Evolutionary conservation across 2,797 vertebrate species (phyloP), one percentile per base, ranked within the genome.

Genomic region (Gallinago solitaria): DNA sequence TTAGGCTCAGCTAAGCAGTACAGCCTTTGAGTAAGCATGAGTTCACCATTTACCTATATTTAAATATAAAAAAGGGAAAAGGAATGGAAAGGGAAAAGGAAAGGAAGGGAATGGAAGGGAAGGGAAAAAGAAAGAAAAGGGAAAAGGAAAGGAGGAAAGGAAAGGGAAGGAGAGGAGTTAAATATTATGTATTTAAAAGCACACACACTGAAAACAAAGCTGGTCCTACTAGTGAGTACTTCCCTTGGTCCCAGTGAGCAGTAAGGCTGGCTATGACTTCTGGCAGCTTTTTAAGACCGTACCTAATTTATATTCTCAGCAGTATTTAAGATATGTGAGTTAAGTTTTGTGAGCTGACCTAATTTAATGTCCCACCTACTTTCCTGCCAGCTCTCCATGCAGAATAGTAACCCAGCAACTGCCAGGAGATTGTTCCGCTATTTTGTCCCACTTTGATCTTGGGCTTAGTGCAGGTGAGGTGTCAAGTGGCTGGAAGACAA

Each of bases 381-480:
- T 30, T 23, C n/a, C 50, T 47, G 43, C 9, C 35, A 4, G 30
- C 11, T 87, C 21, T 71, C 27, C 5, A 1, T 5, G 32, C 60
- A 54, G 39, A 30, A 56, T 13, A 48, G 60, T 6, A 43, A 61
- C 33, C 8, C 67, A 45, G 41, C 6, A 11, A 12, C 33, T 16
- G 33, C 60, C 41, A 32, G 21, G 65, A 16, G 25, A 4, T 9
- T 4, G 2, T 35, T 50, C 9, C 32, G 2, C n/a, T 61, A 0
- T 6, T 71, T 21, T 20, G 39, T 17, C 32, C 28, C 45, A 0
- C 85, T 85, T 77, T 39, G 53, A 63, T 79, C 16, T 30, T 41
- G 21, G n/a, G 16, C 57, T 71, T 4, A 20, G 12, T 4, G 35
- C 71, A 82, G 67, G 56, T 27, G 39, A 91, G 35, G 51, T 19